Percentiles rank a stretch among this genome's conserved stretches.
phyloP scores from a whole-genome alignment of 2,113 vertebrate genomes.

The Indri indri region DNA sequence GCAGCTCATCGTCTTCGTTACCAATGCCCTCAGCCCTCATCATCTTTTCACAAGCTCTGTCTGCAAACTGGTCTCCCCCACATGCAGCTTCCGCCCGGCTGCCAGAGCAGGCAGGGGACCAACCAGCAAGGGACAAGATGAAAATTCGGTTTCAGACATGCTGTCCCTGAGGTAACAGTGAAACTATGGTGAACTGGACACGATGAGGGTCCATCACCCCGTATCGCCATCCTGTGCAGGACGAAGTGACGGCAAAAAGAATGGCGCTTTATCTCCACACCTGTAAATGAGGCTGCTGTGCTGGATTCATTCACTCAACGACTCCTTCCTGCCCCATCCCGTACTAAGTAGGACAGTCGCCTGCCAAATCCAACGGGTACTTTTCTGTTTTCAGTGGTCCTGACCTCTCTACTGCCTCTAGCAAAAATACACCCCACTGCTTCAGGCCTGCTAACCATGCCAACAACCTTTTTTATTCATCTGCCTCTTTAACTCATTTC shows the following conservation, averaged over 20 bases:
- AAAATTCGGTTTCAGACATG: not conserved
- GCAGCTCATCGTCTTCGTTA: not conserved
- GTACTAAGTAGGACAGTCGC: rapidly evolving
- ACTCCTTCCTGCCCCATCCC: not conserved
- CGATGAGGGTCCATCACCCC: not conserved
- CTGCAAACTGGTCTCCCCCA: not conserved
- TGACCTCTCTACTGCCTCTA: not conserved
- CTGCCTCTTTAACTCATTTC: not conserved
- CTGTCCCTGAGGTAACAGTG: not conserved
- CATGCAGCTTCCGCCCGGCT: not conserved
- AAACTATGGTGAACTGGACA: not conserved
- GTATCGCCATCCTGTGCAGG: not conserved
- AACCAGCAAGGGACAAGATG: not conserved
- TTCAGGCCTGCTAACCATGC: not conserved
- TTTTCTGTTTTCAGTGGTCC: not conserved
- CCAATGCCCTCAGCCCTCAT: rapidly evolving
- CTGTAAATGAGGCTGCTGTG: not conserved
- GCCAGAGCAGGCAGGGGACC: not conserved
- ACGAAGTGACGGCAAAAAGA: not conserved
- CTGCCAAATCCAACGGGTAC: not conserved
- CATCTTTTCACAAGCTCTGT: rapidly evolving
- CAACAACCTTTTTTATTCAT: not conserved
- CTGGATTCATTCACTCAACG: not conserved
- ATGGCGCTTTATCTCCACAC: not conserved
- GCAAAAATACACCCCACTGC: not conserved